These are phyloP conservation scores for Zaprionus ghesquierei DNA, from an alignment of 1,140 invertebrate genomes.

Conservation along the genomic window DNA sequence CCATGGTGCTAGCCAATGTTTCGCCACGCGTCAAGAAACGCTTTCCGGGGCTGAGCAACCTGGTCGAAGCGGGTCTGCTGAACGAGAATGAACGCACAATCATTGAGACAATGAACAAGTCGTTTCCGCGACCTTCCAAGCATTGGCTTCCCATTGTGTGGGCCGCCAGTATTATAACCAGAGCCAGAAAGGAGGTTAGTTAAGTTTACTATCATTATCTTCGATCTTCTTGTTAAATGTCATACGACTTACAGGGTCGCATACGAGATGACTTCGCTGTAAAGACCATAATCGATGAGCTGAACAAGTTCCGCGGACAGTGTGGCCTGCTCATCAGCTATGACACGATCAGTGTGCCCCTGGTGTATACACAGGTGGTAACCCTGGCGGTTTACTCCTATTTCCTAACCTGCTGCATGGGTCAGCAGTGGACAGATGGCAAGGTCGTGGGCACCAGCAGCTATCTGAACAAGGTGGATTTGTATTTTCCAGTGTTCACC, in stretches of 20 bases:
- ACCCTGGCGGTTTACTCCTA: conserved; percentile 96
- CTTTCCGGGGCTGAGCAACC: conserved; percentile 94
- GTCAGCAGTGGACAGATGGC: conserved; percentile 89
- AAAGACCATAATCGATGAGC: conserved; percentile 94
- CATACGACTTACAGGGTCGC: conserved; percentile 84
- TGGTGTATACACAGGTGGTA: conserved; percentile 97
- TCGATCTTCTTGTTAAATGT: not conserved
- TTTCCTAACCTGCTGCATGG: conserved; percentile 90
- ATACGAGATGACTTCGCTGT: conserved; percentile 97
- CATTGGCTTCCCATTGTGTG: conserved; percentile 98
- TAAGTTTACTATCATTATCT: not conserved
- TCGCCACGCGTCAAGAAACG: conserved; percentile 95
- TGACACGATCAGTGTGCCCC: conserved; percentile 95
- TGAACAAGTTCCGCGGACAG: conserved; percentile 94
- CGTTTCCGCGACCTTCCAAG: conserved; percentile 94
- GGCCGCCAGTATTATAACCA: conserved; percentile 94
- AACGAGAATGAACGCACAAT: conserved; percentile 92
- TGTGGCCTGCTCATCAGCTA: conserved; percentile 93
- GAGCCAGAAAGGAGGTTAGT: conserved; percentile 90
- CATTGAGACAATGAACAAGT: conserved; percentile 90
- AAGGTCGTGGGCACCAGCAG: conserved; percentile 82
- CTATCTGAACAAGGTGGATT: conserved; percentile 84
- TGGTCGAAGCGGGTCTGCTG: conserved; percentile 94
- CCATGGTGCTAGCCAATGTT: conserved; percentile 92
- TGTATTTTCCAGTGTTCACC: conserved; percentile 94